Evolutionary conservation across 2,888 invertebrate genomes (phyloP), one percentile per base, ranked within the genome.

Genomic region (Sabatieria punctata): DNA sequence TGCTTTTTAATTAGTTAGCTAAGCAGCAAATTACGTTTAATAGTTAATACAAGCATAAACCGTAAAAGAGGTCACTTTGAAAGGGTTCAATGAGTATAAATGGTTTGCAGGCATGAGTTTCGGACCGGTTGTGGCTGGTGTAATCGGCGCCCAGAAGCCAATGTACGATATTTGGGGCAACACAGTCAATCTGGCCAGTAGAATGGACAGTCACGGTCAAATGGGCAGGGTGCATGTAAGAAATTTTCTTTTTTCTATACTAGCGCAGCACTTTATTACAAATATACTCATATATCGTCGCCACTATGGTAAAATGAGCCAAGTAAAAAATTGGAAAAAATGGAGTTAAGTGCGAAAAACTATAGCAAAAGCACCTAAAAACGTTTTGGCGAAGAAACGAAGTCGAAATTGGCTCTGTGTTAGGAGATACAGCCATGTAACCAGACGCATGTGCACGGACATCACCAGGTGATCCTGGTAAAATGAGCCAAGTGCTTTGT

Each of bases 121-220:
- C 65, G 88, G 88, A 0, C 81, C 85, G 0, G 86, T 91, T 23
- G 89, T 91, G 64, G 91, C 91, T 0, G 93, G 91, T 0, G 91
- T 93, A 19, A 86, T 93, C 23, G 91, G 91, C 0, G 91, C 91
- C 0, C 86, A 91, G 66, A 93, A 93, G 64, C 93, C 93, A 0
- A 91, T 93, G 69, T 93, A 91, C 68, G 93, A 95, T 65, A 93
- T 95, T 57, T 95, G 93, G 93, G 89, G 93, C 15, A 91, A 95
- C 69, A 91, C 93, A 0, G 95, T 95, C 18, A 93, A 93, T 65
- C 86, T 93, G 13, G 91, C 93, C 1, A 88, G 86, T 4, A 72
- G 93, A 42, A 95, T 95, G 93, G 93, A 93, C 69, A 88, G 86
- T 52, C 88, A 85, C 51, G 91, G 93, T 0, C 75, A 81, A 51